Percentiles rank a stretch among this genome's conserved stretches.
These are phyloP conservation scores for Chromobotia macracanthus DNA, from an alignment of 2,797 vertebrate genomes.

Conservation along the genomic window DNA sequence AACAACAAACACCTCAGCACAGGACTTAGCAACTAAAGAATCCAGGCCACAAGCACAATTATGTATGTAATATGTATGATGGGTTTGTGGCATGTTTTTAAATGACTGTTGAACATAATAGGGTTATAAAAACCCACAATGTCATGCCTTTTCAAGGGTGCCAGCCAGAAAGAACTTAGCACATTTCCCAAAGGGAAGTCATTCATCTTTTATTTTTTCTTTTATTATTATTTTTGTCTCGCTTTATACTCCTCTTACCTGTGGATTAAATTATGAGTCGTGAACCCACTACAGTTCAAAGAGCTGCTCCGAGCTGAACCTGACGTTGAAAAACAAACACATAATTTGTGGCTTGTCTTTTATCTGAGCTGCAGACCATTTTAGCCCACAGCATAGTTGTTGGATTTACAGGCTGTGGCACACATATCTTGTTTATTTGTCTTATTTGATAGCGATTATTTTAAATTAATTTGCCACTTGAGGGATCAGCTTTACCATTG, in stretches of 20 bases:
- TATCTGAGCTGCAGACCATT: constrained; percentile 42
- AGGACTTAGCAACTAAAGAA: constrained; percentile 56
- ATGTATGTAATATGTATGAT: constrained; percentile 67
- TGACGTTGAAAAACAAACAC: constrained; percentile 55
- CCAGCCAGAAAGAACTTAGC: constrained; percentile 61
- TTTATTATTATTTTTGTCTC: constrained; percentile 42
- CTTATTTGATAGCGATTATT: constrained; percentile 51
- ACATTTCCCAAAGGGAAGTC: constrained; percentile 76
- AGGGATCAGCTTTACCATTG: constrained; percentile 57
- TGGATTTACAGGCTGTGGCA: constrained; percentile 47
- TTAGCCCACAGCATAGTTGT: constrained; percentile 9
- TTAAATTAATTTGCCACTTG: constrained; percentile 61
- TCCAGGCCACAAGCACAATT: constrained; percentile 67
- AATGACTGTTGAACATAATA: constrained; percentile 67
- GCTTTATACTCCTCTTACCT: constrained; percentile 45
- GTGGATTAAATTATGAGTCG: constrained; percentile 56
- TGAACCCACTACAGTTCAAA: constrained; percentile 52
- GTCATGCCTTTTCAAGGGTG: constrained; percentile 52
- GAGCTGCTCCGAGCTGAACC: constrained; percentile 55
- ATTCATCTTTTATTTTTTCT: constrained; percentile 62
- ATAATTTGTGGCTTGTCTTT: constrained; percentile 48
- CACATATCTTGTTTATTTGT: constrained; percentile 36
- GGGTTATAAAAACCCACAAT: constrained; percentile 52
- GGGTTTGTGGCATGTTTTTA: constrained; percentile 68
- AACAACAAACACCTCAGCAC: constrained; percentile 62